Evolutionary conservation across 2,888 invertebrate species (phyloP).

Genomic region (Chalcis sispes): DNA sequence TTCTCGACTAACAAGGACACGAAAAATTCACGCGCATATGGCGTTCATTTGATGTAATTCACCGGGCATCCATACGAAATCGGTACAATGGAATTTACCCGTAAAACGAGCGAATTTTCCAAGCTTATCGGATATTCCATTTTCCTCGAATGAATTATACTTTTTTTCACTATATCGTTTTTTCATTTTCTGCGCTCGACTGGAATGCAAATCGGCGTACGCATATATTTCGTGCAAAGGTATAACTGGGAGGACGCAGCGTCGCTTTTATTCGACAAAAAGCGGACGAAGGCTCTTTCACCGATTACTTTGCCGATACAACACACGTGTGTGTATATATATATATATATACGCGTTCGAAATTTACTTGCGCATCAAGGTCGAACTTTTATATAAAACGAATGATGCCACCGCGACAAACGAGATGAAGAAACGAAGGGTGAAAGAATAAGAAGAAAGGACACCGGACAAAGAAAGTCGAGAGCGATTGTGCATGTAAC

Average conservation of each 20-base stretch:
- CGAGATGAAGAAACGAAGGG: conserved; percentile 24
- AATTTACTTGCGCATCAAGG: conserved; percentile 28
- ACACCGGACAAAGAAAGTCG: neutral
- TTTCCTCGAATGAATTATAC: conserved; percentile 39
- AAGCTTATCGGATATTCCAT: conserved; percentile 36
- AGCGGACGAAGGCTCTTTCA: conserved; percentile 51
- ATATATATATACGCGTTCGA: too few relatives aligned
- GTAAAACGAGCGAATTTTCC: conserved; percentile 7
- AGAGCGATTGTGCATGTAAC: neutral
- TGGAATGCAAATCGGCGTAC: conserved; percentile 35
- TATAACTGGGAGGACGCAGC: conserved; percentile 25
- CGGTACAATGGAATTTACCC: too few relatives aligned
- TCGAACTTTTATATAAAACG: conserved; percentile 4
- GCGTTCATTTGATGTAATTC: neutral
- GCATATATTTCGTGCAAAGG: conserved; percentile 5
- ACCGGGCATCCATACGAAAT: neutral
- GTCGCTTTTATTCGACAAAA: conserved; percentile 34
- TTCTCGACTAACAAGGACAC: neutral
- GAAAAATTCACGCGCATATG: conserved; percentile 1
- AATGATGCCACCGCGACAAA: conserved; percentile 21
- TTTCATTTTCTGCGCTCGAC: too few relatives aligned
- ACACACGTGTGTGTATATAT: too few relatives aligned
- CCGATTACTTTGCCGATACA: conserved; percentile 42
- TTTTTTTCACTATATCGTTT: too few relatives aligned
- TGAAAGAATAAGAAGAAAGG: too few relatives aligned